Evolutionary conservation across 2,888 invertebrate species (phyloP), one percentile per base, ranked within the genome.

Genomic region (Conops quadrifasciatus): DNA sequence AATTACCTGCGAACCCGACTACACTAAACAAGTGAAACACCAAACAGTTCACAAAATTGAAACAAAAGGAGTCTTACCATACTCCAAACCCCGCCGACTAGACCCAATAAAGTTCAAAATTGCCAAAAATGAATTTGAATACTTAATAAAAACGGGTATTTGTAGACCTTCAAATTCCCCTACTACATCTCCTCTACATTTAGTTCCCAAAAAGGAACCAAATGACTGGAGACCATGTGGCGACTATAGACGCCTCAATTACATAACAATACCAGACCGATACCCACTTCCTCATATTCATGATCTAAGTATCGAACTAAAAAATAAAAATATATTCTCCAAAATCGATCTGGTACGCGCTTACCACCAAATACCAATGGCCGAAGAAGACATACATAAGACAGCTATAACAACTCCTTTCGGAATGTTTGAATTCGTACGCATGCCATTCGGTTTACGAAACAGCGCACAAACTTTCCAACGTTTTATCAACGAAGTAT

Each of bases 271-370:
- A 36, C 36, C 36, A 36, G 36, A 36, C 47, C 3, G 43, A 49
- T 70, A 65, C 36, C 64, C 66, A 0, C 4, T 70, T 36, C 36
- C 69, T 24, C n/a, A 72, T 15, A 60, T 72, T 4, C 62, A 65
- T 1, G 71, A 68, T 21, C 11, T 70, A n/a, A 53, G 21, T 21
- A 53, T 53, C 5, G 21, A 53, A 3, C n/a, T 53, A 19, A n/a
- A n/a, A n/a, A n/a, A n/a, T n/a, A 53, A 53, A 21, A 53, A 53
- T 19, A 36, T 36, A 7, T 36, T 36, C 9, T 36, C 36, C 36
- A 36, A 36, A 36, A 36, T 36, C 9, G 36, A 36, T 36, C 9
- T 36, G 9, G 36, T 36, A 36, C 36, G 36, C 36, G 36, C 36
- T 36, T 36, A 36, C 9, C 36, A 36, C n/a, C 49, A 49, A 49